Base-by-base conservation (phyloP, 2,888 invertebrate genomes). In the Orthonevra nobilis region DNA sequence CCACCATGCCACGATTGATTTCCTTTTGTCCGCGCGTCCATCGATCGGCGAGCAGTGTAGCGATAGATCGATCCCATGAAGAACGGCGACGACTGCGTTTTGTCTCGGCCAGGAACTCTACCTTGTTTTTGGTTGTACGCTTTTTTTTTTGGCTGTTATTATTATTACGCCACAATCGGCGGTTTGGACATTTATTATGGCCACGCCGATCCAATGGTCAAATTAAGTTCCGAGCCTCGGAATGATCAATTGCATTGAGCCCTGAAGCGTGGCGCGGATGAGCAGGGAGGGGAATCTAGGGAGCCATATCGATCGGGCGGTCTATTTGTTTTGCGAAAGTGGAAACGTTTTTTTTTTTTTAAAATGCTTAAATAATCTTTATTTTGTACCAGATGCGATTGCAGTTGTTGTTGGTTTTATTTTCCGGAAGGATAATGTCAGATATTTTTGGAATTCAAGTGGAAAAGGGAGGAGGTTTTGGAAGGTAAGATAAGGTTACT, bases 141-240 rank as follows among this genome's bases (percentile, higher is more conserved):
- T 28, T 38, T 20, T 19, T 38, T 10, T 38, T n/a, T 52, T 10
- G 77, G 3, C 72, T 72, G 72, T 72, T 79, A 60, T 54, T 60
- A 64, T 40, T 79, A 66, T 79, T 79, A 72, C 72, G 64, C 79
- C 79, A 79, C 79, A 79, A 79, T 79, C 79, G 60, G n/a, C n/a
- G n/a, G 50, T 60, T 66, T 40, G 54, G 70, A 77, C 77, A 66
- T 64, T 77, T 64, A 63, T 77, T 72, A 61, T 61, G 52, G 38
- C 26, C n/a, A n/a, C n/a, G n/a, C n/a, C 38, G 30, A 48, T 72
- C 54, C 46, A 50, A 54, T 60, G 60, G 64, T 72, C 79, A 79
- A 79, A 72, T 79, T 79, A 66, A 64, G 72, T 60, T 72, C 60
- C 36, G 40, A 60, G 34, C 40, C 38, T 58, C 42, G 56, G 50